Evolutionary conservation across 2,888 invertebrate genomes (phyloP), one percentile per base, ranked within the genome.

Genomic region (Cryptus armator): DNA sequence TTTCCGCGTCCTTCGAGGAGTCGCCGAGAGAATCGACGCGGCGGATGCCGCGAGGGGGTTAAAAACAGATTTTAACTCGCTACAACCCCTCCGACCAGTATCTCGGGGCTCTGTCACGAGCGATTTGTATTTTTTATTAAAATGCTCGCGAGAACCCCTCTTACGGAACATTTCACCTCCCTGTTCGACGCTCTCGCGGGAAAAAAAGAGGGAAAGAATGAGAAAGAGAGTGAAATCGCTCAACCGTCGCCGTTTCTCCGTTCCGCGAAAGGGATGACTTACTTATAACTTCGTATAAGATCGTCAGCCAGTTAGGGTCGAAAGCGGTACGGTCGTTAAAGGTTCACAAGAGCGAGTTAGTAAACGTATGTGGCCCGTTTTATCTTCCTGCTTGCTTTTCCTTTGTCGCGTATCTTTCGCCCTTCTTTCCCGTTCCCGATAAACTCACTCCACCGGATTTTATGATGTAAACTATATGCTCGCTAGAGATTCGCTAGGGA

Each of bases 241-340:
- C 80, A 67, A 70, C 67, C 67, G 76, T 67, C 32, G 37, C 48
- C 67, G n/a, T 70, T 75, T 70, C 72, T 72, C 51, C 80, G 71
- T 84, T 67, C 71, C 64, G 48, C 75, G 43, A 78, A 71, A 75
- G 62, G 56, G 75, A 86, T 85, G 80, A 81, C 86, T 86, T 75
- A 83, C 81, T 85, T 83, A 86, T 78, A 81, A 86, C 80, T 78
- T 81, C 80, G 77, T 84, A 76, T 77, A 71, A 84, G 75, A 84
- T 76, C 48, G 62, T 84, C 77, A 62, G 48, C 46, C 70, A 74
- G 76, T 51, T 68, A n/a, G 74, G 74, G 74, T 83, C 48, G 72
- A 77, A 72, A 82, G 66, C 67, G 71, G 29, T 71, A 76, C 56
- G 81, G 67, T 84, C 80, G 84, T 84, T 81, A 77, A 67, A 83